Evolutionary conservation across 2,797 vertebrate genomes (phyloP), one percentile per base, ranked within the genome.

Genomic region (Harpagifer antarcticus): DNA sequence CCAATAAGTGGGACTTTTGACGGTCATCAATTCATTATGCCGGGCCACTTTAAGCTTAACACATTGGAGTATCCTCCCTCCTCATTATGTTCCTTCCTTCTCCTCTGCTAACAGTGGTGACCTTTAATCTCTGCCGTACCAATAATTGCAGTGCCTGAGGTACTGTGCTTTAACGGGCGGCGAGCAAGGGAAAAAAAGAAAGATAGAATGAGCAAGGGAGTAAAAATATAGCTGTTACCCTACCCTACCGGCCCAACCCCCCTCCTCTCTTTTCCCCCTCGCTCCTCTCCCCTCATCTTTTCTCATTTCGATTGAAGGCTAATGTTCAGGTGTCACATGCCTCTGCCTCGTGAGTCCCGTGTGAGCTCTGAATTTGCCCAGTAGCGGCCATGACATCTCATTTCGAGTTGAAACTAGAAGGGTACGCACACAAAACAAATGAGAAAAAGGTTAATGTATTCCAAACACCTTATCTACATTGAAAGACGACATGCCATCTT

Each of bases 381-480:
- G 60, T 72, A 75, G 91, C 82, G 2, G 58, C 56, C 7, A 55
- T 62, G 63, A 68, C 82, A 76, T 79, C 79, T 83, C 87, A 88
- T 89, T 91, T 87, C 75, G 70, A 15, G 8, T 55, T 59, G 78
- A 78, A 89, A 85, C 76, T 84, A 88, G 91, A 89, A 82, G 64
- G 66, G 73, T 78, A 71, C 74, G 82, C 68, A 73, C 75, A 72
- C 67, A 87, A 88, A 91, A 91, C 85, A 92, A 92, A 92, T 68
- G 83, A 90, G 73, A 64, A 68, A 91, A 94, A 93, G 92, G 91
- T 94, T 92, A 93, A 93, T 89, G 76, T 82, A 89, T 93, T 94
- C 91, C 77, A 68, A 81, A 86, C 62, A 85, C 81, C 82, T 91
- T 88, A 92, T 91, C 89, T 84, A 79, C 88, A 85, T 66, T 72